Base-by-base conservation (phyloP, 2,797 vertebrate genomes). In the Gastrophryne carolinensis region DNA sequence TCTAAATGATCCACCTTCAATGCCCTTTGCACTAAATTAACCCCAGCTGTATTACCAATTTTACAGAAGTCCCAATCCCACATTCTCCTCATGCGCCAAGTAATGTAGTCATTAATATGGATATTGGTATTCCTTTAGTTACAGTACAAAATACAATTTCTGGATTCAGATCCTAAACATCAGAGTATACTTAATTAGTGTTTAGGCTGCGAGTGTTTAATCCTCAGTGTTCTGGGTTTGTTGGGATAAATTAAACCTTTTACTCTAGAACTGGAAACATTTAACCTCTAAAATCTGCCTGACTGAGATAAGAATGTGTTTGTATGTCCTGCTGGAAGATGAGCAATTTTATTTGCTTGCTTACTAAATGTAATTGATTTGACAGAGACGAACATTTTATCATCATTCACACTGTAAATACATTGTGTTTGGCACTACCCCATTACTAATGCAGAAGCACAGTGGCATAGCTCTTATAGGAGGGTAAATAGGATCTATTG, bases 201-300 rank as follows among this genome's bases (percentile, higher is more conserved):
- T 56, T 68, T 54, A 53, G 41, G 65, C 65, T 54, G 65, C 54
- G 54, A 50, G 56, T 54, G 34, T 35, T 54, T 68, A 68, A 68
- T 68, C 65, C 65, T 15, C 27, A 4, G 15, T 53, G 7, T 56
- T 56, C 65, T 7, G 49, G 11, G 49, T 67, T 47, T 27, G 5
- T 5, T 67, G 15, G 50, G 50, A 56, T 39, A 68, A 68, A 27
- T 68, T 2, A 54, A 67, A 68, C 49, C 15, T 5, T 56, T 50
- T 68, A 12, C 34, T 53, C 12, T 53, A 23, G n/a, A 19, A 37
- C 49, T 54, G 19, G 49, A 68, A 54, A 54, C n/a, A 39, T 56
- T 21, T 34, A 29, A 29, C 50, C 50, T 35, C 11, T 17, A 53
- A 68, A 54, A 68, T 68, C 65, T 68, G 65, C 21, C 65, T 54